A percentile compares a stretch with the other conserved stretches of the same genome.
Conservation (phyloP, 2,797 vertebrate species). For the Microctenopoma lineatum region DNA sequence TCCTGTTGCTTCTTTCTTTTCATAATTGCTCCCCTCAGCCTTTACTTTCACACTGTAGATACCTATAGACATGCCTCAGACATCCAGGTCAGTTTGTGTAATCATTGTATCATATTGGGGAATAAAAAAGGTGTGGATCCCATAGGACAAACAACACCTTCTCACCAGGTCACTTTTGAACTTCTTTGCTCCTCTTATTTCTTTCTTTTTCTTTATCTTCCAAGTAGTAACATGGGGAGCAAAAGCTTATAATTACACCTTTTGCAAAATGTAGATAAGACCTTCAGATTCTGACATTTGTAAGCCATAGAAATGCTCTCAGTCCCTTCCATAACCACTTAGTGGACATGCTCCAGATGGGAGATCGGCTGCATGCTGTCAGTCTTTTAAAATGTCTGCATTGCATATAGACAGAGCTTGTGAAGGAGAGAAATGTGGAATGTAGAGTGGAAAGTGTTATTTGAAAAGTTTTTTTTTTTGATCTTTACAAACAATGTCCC, state of each 20-base stretch:
- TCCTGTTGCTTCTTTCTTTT: background rate
- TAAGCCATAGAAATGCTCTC: constrained; percentile 46
- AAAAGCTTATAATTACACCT: background rate
- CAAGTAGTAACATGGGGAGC: constrained; percentile 39
- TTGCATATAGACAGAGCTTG: constrained; percentile 44
- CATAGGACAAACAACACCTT: background rate
- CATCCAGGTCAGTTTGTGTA: no score
- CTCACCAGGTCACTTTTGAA: background rate
- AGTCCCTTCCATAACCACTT: constrained; percentile 58
- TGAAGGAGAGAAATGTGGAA: constrained; percentile 20
- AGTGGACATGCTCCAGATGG: constrained; percentile 53
- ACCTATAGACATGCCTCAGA: background rate
- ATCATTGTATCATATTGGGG: no score
- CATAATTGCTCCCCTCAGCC: no score
- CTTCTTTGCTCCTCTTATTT: constrained; percentile 29
- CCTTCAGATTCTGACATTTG: constrained; percentile 28
- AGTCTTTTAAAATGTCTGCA: constrained; percentile 61
- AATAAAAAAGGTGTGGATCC: no score
- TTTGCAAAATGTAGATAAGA: background rate
- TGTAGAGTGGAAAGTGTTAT: constrained; percentile 6
- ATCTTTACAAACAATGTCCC: no score
- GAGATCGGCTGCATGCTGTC: constrained; percentile 15
- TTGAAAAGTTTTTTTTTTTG: no score
- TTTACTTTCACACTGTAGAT: background rate
- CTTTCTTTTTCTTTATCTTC: constrained; percentile 13